Evolutionary conservation across 2,113 vertebrate genomes (phyloP), one percentile per base, ranked within the genome.

Genomic region (Clarias gariepinus): DNA sequence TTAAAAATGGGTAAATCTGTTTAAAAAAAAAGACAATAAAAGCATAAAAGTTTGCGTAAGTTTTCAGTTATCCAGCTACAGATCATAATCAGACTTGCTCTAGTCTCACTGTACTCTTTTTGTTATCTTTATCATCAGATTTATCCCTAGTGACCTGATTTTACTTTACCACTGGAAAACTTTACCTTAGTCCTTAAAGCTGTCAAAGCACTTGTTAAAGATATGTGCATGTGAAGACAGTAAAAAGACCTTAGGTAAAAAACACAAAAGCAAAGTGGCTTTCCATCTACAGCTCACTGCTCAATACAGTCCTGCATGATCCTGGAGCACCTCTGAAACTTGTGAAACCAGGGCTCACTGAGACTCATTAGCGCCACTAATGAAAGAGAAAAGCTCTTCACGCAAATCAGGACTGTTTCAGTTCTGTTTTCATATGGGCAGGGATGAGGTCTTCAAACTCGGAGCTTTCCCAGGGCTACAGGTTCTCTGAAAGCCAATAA

Each of bases 191-290:
- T 25, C 66, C 36, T 16, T 12, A 28, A 4, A 73, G 13, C 64
- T 86, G 60, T 23, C 85, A 61, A 63, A 86, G 68, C 63, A 86
- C 63, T 23, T 36, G 53, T 63, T 36, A 61, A 53, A 55, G 66
- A 53, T 11, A 47, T 79, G 25, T 85, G 23, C 76, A 47, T 63
- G 25, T 30, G 69, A 61, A 30, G n/a, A 74, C 55, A 41, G 64
- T 36, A 66, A 8, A 60, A 47, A 33, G 33, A 21, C 61, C 36
- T 73, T 21, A 52, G 60, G 7, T 47, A 28, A 66, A 81, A 84
- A 25, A 57, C 23, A 66, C 4, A 28, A 21, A 47, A 28, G 47
- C 28, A 6, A 41, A 47, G 21, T 28, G 19, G 66, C 25, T 18
- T 64, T 71, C 9, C 69, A 64, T 61, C 68, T 41, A 28, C 23